Evolutionary conservation across 1,140 invertebrate genomes (phyloP).

Genomic region (Capitella teleta): DNA sequence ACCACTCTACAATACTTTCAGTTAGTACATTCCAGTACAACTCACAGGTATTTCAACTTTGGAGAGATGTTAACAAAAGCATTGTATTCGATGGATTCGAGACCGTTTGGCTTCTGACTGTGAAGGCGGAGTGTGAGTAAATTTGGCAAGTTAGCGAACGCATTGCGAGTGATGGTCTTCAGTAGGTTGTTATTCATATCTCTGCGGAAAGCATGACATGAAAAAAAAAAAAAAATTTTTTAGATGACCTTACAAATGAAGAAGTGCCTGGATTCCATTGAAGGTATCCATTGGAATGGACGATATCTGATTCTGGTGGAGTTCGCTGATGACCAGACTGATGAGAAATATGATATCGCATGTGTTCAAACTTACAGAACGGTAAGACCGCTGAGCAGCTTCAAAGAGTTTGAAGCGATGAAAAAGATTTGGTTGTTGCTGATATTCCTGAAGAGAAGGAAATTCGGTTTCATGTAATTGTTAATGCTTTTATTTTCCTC

Average conservation of each 20-base stretch:
- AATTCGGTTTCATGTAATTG: background rate
- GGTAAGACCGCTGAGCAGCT: background rate
- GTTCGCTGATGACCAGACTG: conserved; percentile 1
- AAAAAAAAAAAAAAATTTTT: background rate
- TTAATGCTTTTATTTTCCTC: background rate
- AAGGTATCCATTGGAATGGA: conserved; percentile 12
- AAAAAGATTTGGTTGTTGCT: conserved; percentile 5
- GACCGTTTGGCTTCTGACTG: conserved; percentile 11
- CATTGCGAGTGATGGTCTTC: conserved; percentile 10
- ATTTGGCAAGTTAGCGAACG: conserved; percentile 15
- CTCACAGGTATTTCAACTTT: background rate
- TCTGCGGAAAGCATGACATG: background rate
- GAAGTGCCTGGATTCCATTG: conserved; percentile 14
- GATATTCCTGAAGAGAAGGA: background rate
- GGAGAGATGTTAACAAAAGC: background rate
- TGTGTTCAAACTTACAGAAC: conserved; percentile 3
- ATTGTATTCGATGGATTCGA: conserved; percentile 17
- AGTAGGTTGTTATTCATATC: conserved; percentile 8
- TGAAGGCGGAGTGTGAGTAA: conserved; percentile 16
- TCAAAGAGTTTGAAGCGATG: background rate
- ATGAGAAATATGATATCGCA: background rate
- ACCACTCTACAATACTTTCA: background rate
- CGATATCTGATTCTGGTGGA: conserved; percentile 9
- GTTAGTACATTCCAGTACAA: background rate
- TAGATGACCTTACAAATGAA: conserved; percentile 3